A percentile compares a stretch with the other conserved stretches of the same genome.
phyloP scores from a whole-genome alignment of 2,113 vertebrate genomes.

The Capreolus pygargus region DNA sequence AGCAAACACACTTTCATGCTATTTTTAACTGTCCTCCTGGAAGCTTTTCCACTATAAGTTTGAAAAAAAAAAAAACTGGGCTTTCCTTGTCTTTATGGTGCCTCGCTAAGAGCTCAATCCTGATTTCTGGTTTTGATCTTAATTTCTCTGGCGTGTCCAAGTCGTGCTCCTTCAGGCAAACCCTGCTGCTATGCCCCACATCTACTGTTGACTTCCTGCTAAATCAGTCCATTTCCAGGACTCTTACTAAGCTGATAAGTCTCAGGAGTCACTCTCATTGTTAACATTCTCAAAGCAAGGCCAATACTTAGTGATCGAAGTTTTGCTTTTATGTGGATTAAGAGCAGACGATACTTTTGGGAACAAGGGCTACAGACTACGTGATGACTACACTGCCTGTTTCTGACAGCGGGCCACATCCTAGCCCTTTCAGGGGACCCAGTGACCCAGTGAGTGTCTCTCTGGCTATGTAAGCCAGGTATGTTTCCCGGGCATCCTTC shows the following conservation, averaged over 20 bases:
- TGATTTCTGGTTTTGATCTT: background rate
- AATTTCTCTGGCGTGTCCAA: background rate
- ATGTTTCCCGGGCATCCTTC: background rate
- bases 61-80: background rate
- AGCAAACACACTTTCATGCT: background rate
- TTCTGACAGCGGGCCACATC: background rate
- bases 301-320: background rate
- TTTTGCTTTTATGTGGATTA: background rate
- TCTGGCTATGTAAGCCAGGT: background rate
- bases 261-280: background rate
- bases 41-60: background rate
- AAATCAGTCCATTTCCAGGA: background rate
- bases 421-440: background rate
- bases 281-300: background rate
- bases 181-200: background rate
- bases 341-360: background rate
- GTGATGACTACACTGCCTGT: accelerated
- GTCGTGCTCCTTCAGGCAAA: background rate
- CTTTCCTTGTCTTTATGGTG: background rate
- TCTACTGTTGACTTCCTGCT: background rate
- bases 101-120: background rate
- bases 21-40: constrained; percentile 12
- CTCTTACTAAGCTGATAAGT: background rate
- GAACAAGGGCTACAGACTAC: background rate
- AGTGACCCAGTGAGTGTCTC: background rate